Percentiles rank a stretch among this genome's conserved stretches.
These are phyloP conservation scores for Protodeltote pygarga DNA, from an alignment of 2,888 invertebrate genomes.

Conservation along the genomic window DNA sequence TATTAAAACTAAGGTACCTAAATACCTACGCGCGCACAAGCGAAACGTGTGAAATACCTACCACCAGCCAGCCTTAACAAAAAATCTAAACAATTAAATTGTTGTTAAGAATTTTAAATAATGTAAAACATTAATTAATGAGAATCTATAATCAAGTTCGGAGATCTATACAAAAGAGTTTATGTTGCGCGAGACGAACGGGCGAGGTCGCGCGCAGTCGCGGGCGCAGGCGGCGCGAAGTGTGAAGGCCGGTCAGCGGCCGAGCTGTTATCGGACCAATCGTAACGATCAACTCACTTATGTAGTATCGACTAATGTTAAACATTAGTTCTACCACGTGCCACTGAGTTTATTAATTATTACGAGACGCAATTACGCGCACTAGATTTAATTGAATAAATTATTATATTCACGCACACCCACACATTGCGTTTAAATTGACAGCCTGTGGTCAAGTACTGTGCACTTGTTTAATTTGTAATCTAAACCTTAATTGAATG, in stretches of 20 bases:
- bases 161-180: slow-evolving; percentile 42
- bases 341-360: slow-evolving; percentile 58
- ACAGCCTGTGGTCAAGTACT: slow-evolving; percentile 17
- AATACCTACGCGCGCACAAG: no score
- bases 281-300: slow-evolving; percentile 68
- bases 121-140: not conserved
- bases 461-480: slow-evolving; percentile 31
- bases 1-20: no score
- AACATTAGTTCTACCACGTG: slow-evolving; percentile 74
- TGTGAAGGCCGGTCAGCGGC: slow-evolving; percentile 86
- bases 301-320: slow-evolving; percentile 60
- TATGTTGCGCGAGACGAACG: slow-evolving; percentile 62
- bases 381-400: slow-evolving; percentile 44
- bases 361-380: slow-evolving; percentile 56
- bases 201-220: slow-evolving; percentile 68
- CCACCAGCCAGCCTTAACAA: not conserved
- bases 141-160: slow-evolving; percentile 20
- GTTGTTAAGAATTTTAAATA: not conserved
- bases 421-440: slow-evolving; percentile 12
- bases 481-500: slow-evolving; percentile 30
- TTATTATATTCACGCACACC: slow-evolving; percentile 41
- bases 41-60: no score
- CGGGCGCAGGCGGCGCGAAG: slow-evolving; percentile 59
- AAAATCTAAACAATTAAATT: not conserved
- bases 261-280: slow-evolving; percentile 81